phyloP scores from a whole-genome alignment of 2,888 invertebrate species.

The Drosophila vallismaia region DNA sequence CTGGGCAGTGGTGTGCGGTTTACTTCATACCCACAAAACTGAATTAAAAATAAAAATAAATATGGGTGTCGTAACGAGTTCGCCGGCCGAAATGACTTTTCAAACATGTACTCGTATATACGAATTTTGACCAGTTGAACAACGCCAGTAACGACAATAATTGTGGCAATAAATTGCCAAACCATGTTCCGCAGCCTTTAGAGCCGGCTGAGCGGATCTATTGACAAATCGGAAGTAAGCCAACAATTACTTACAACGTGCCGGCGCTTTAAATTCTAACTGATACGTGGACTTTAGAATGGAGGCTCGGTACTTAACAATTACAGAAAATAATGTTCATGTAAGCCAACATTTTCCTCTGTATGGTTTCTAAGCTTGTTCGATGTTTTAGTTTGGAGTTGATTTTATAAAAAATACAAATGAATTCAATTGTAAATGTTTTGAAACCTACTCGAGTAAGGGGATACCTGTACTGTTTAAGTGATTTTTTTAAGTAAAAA shows the following conservation, averaged over 20 bases:
- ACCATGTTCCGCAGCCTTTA: conserved; percentile 5
- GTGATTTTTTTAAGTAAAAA: neutral
- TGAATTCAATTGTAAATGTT: neutral
- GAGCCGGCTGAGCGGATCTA: conserved; percentile 10
- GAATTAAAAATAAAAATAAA: conserved; percentile 16
- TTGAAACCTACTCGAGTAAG: too few species aligned
- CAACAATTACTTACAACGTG: conserved; percentile 50
- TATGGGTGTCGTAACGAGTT: conserved; percentile 32
- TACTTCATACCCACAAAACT: neutral
- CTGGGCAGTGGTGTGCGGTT: neutral
- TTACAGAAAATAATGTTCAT: neutral
- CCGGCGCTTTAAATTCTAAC: conserved; percentile 22
- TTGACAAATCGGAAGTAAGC: conserved; percentile 69
- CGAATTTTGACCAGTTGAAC: conserved; percentile 45
- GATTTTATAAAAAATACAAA: neutral
- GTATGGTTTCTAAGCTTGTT: neutral
- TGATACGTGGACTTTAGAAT: neutral
- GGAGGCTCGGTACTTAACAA: neutral
- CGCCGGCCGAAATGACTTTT: conserved; percentile 41
- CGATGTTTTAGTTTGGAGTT: too few species aligned
- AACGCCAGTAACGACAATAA: conserved; percentile 28
- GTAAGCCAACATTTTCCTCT: neutral
- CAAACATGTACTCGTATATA: conserved; percentile 44
- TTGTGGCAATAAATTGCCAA: conserved; percentile 45
- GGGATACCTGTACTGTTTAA: too few species aligned